These are phyloP conservation scores for Parnassius orleans DNA, from an alignment of 2,888 invertebrate species.

Conservation along the genomic window DNA sequence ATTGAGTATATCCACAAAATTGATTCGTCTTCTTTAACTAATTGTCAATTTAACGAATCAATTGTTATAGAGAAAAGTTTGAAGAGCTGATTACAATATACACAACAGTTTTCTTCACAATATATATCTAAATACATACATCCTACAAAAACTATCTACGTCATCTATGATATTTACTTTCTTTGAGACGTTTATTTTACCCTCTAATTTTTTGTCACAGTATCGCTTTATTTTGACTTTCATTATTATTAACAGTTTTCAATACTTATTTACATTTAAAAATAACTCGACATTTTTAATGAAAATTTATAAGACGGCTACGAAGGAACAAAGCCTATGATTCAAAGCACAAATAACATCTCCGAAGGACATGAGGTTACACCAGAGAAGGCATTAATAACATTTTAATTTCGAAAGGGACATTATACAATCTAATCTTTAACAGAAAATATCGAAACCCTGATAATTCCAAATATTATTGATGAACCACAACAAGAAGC, in stretches of 20 bases:
- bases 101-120: conserved; percentile 53
- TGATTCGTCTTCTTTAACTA: conserved; percentile 6
- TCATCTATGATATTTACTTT: conserved; percentile 70
- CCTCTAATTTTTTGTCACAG: conserved; percentile 79
- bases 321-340: conserved; percentile 57
- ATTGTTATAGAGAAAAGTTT: conserved; percentile 12
- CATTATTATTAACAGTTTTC: conserved; percentile 69
- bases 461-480: conserved; percentile 77
- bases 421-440: conserved; percentile 57
- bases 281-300: conserved; percentile 48
- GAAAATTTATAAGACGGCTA: conserved; percentile 47
- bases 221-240: conserved; percentile 80
- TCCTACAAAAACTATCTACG: conserved; percentile 73
- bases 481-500: conserved; percentile 69
- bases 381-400: conserved; percentile 49
- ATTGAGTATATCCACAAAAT: background rate
- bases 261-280: conserved; percentile 70
- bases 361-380: conserved; percentile 41
- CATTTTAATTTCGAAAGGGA: conserved; percentile 32
- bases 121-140: conserved; percentile 42
- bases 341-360: conserved; percentile 55
- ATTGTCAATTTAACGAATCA: conserved; percentile 1
- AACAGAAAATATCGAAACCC: conserved; percentile 73
- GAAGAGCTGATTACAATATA: conserved; percentile 46
- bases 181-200: conserved; percentile 68